phyloP scores from a whole-genome alignment of 2,888 invertebrate genomes.

The Epistrophe eligans region DNA sequence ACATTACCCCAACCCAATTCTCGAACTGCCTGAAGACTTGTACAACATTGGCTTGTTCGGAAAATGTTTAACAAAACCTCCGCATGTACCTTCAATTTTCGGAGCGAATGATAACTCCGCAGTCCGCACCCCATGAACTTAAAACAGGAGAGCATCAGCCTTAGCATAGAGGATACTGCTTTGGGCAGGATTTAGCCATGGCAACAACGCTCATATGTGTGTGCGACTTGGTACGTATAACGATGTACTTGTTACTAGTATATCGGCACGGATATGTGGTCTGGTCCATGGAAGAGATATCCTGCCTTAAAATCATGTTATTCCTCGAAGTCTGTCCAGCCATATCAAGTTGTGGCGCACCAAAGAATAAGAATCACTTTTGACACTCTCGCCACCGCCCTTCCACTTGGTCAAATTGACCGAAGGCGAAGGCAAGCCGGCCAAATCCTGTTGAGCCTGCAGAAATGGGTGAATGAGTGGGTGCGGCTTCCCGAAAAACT shows the following conservation, averaged over 20 bases:
- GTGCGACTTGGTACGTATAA: constrained; percentile 53
- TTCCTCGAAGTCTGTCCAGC: constrained; percentile 55
- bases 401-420: constrained; percentile 65
- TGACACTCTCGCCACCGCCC: constrained; percentile 57
- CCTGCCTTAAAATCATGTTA: constrained; percentile 66
- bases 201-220: constrained; percentile 48
- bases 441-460: constrained; percentile 62
- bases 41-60: constrained; percentile 77
- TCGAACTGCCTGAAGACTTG: constrained; percentile 77
- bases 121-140: constrained; percentile 60
- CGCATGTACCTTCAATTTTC: constrained; percentile 74
- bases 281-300: constrained; percentile 40
- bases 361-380: constrained; percentile 73
- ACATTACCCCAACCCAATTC: constrained; percentile 75
- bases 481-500: constrained; percentile 54
- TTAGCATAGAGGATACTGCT: constrained; percentile 60
- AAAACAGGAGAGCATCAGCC: constrained; percentile 34
- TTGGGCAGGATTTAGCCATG: constrained; percentile 43
- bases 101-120: constrained; percentile 67
- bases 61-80: constrained; percentile 78
- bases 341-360: constrained; percentile 66
- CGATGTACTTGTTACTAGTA: constrained; percentile 56
- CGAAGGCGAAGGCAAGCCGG: constrained; percentile 45
- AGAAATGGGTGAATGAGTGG: constrained; percentile 17
- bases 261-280: constrained; percentile 57